phyloP scores from a whole-genome alignment of 1,140 invertebrate species.

The Doryteuthis pealeii region DNA sequence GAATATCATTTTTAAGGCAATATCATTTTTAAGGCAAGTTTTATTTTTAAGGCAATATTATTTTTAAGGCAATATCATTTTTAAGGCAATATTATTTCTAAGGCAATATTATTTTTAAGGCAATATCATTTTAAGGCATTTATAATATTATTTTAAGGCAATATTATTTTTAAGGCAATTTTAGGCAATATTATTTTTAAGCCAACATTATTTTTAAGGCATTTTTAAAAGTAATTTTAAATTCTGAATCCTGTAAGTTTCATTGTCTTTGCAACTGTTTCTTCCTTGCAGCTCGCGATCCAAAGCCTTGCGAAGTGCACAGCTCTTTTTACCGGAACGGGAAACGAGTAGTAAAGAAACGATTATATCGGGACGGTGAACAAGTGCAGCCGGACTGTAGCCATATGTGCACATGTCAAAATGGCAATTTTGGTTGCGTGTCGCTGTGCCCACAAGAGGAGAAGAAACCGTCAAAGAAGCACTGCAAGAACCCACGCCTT shows the following conservation, averaged over 20 bases:
- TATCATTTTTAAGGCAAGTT: too few species aligned
- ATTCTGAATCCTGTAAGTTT: neutral
- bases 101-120: too few species aligned
- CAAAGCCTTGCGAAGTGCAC: neutral
- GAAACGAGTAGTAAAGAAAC: conserved; percentile 64
- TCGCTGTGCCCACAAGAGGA: conserved; percentile 73
- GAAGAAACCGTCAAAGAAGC: conserved; percentile 65
- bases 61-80: too few species aligned
- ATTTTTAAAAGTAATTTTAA: too few species aligned
- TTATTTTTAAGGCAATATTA: too few species aligned
- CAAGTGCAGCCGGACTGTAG: conserved; percentile 70
- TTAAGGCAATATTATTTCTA: too few species aligned
- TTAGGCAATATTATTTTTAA: too few species aligned
- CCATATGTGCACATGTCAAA: conserved; percentile 71
- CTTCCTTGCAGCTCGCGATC: neutral
- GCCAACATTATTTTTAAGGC: too few species aligned
- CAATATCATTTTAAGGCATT: too few species aligned
- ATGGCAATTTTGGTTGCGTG: conserved; percentile 72
- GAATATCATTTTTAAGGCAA: too few species aligned
- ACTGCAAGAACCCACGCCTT: conserved; percentile 66
- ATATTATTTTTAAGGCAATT: too few species aligned
- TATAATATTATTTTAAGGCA: too few species aligned
- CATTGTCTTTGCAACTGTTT: neutral
- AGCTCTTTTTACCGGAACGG: conserved; percentile 39
- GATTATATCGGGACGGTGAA: conserved; percentile 68